A percentile compares a stretch with the other conserved stretches of the same genome.
These are phyloP conservation scores for Drosophila tanythrix DNA, from an alignment of 2,888 invertebrate genomes.

Conservation along the genomic window DNA sequence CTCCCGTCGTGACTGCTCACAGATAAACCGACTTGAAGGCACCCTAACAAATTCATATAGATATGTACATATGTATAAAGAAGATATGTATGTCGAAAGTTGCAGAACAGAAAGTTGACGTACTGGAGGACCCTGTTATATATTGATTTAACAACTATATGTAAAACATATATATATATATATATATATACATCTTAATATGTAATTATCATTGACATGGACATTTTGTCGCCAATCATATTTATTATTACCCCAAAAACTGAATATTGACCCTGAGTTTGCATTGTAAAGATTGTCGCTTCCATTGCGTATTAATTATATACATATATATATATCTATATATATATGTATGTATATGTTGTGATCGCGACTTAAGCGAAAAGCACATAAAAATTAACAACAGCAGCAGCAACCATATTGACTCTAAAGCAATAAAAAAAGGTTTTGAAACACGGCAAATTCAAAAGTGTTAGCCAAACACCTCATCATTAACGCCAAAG, in stretches of 20 bases:
- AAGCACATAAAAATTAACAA: slow-evolving; percentile 6
- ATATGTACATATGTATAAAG: neutral
- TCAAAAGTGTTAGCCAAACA: slow-evolving; percentile 5
- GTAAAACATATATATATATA: neutral
- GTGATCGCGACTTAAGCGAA: slow-evolving; percentile 8
- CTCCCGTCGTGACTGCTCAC: neutral
- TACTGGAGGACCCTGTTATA: neutral
- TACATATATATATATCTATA: neutral
- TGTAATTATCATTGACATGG: neutral
- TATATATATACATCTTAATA: neutral
- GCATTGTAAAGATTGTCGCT: slow-evolving; percentile 21
- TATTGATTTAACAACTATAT: neutral
- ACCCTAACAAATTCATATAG: neutral
- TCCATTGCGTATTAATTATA: slow-evolving; percentile 8
- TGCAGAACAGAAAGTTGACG: neutral
- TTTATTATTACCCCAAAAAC: neutral
- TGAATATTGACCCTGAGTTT: slow-evolving; percentile 27
- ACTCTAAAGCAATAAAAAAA: neutral
- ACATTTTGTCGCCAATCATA: neutral
- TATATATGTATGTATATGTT: neutral
- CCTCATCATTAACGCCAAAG: neutral
- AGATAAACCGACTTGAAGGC: neutral
- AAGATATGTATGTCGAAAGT: neutral
- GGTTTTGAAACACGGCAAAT: neutral
- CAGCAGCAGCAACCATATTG: neutral